Evolutionary conservation across 2,797 vertebrate species (phyloP).

Genomic region (Acanthopagrus latus): DNA sequence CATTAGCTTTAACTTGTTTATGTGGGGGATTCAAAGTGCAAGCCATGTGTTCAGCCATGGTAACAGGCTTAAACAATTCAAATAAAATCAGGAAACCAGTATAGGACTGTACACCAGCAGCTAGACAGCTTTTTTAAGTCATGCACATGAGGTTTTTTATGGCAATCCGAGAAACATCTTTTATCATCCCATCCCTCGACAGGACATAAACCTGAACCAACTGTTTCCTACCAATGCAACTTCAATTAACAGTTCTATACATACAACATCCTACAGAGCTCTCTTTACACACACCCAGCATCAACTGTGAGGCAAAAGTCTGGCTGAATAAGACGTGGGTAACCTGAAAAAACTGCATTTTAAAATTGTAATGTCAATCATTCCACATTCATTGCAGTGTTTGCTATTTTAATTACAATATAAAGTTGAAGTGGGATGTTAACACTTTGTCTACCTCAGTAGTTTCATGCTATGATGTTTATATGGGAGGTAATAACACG

Average conservation of each 20-base stretch:
- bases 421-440: background rate
- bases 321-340: background rate
- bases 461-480: slow-evolving; percentile 2
- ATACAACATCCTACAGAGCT: background rate
- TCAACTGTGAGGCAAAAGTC: background rate
- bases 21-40: too few species aligned
- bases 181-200: background rate
- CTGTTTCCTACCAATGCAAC: background rate
- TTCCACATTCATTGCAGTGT: background rate
- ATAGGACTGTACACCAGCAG: too few species aligned
- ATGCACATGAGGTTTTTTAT: too few species aligned
- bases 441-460: background rate
- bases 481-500: background rate
- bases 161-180: too few species aligned
- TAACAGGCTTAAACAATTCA: too few species aligned
- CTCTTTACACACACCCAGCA: slow-evolving; percentile 3
- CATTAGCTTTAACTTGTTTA: too few species aligned
- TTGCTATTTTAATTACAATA: background rate
- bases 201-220: slow-evolving; percentile 5
- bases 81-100: too few species aligned
- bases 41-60: too few species aligned
- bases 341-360: background rate
- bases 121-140: too few species aligned
- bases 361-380: background rate
- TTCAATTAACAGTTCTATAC: background rate